Conservation (phyloP, 2,888 invertebrate species). For the Hanleya hanleyi region DNA sequence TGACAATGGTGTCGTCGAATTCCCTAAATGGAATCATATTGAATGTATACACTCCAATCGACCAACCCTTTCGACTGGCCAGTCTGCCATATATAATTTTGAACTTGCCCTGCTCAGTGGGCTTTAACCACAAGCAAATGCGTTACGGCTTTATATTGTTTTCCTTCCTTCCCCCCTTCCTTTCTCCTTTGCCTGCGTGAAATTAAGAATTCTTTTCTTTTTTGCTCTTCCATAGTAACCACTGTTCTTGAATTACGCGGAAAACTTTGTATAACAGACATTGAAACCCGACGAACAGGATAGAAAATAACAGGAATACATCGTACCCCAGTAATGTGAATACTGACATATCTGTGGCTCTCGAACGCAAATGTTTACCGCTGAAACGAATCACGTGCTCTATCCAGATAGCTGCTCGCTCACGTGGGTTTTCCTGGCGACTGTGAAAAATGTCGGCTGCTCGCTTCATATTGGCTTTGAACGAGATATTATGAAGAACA, state of each 20-base stretch:
- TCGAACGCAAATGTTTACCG: constrained; percentile 44
- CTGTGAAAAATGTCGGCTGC: constrained; percentile 39
- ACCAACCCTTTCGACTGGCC: no score
- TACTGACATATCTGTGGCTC: constrained; percentile 19
- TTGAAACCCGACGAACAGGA: background rate
- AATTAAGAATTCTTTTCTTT: background rate
- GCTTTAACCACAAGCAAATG: no score
- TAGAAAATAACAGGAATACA: background rate
- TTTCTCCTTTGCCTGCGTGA: no score
- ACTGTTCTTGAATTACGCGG: background rate
- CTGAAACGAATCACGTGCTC: constrained; percentile 55
- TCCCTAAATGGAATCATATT: no score
- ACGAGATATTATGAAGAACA: constrained; percentile 32
- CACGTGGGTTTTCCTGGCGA: constrained; percentile 33
- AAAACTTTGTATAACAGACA: background rate
- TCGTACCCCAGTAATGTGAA: background rate
- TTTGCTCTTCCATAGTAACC: background rate
- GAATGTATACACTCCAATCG: no score
- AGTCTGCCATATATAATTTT: no score
- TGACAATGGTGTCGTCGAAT: no score
- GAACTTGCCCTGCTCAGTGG: no score
- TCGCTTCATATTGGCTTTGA: constrained; percentile 28
- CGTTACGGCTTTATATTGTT: no score
- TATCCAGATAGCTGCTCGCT: constrained; percentile 51
- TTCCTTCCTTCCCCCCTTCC: no score